These are phyloP conservation scores for Rotaria macrura DNA, from an alignment of 2,888 invertebrate species.

Conservation along the genomic window DNA sequence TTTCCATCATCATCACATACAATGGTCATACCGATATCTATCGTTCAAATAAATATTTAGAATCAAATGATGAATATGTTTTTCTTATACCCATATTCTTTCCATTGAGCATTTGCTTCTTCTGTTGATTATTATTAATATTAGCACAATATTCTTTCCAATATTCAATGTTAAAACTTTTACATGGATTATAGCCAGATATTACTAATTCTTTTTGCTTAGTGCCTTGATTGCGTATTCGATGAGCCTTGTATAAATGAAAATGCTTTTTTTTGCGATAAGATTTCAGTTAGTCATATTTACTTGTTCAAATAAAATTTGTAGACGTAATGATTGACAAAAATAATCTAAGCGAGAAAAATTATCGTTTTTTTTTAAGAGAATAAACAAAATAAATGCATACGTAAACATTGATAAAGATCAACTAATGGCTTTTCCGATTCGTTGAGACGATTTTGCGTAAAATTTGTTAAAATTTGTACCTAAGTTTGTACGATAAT, in stretches of 20 bases:
- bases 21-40: constrained; percentile 5
- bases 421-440: constrained; percentile 68
- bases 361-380: too few species aligned
- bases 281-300: neutral
- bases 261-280: neutral
- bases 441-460: constrained; percentile 76
- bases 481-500: constrained; percentile 50
- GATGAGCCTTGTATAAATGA: neutral
- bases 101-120: neutral
- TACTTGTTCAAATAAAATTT: constrained; percentile 7
- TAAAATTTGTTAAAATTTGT: constrained; percentile 75
- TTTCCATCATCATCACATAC: neutral
- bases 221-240: neutral
- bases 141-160: neutral
- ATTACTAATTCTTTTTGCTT: neutral
- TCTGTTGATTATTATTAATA: neutral
- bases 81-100: neutral
- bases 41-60: neutral
- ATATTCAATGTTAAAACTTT: constrained; percentile 14
- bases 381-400: neutral
- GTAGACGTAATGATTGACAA: constrained; percentile 18
- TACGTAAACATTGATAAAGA: constrained; percentile 68
- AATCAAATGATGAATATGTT: neutral
- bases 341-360: constrained; percentile 6
- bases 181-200: neutral